A percentile compares a stretch with the other conserved stretches of the same genome.
These are phyloP conservation scores for Pseudomyrmex concolor DNA, from an alignment of 1,140 invertebrate genomes.

Conservation along the genomic window DNA sequence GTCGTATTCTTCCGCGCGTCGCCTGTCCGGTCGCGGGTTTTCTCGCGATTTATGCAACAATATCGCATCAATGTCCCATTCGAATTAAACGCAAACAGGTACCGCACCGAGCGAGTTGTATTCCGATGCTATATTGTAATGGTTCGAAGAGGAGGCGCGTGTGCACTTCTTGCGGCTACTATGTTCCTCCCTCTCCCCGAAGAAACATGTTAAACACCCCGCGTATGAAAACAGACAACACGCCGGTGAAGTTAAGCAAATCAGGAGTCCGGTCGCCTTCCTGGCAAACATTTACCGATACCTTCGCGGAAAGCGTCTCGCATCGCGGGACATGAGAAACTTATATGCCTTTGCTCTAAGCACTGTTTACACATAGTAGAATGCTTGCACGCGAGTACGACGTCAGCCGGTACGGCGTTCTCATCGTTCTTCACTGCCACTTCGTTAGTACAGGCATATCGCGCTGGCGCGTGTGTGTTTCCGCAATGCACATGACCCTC, in stretches of 20 bases:
- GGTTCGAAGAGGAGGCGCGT: not conserved
- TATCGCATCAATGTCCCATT: conserved; percentile 1
- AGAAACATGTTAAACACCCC: conserved; percentile 31
- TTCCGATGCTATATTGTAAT: conserved; percentile 5
- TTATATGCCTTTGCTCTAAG: conserved; percentile 70
- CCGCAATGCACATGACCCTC: conserved; percentile 60
- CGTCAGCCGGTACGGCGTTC: conserved; percentile 64
- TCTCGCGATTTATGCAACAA: conserved; percentile 45
- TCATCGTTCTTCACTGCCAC: conserved; percentile 70
- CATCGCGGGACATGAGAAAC: conserved; percentile 69
- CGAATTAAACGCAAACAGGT: conserved; percentile 17
- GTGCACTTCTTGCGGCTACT: conserved; percentile 31
- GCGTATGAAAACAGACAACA: conserved; percentile 41
- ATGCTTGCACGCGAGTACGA: conserved; percentile 72
- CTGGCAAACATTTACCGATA: conserved; percentile 75
- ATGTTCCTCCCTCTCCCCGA: conserved; percentile 5
- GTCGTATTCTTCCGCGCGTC: not conserved
- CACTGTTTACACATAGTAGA: conserved; percentile 74
- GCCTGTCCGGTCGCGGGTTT: not conserved
- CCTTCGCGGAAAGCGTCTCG: conserved; percentile 77
- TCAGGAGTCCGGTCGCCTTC: conserved; percentile 64
- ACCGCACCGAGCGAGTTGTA: not conserved
- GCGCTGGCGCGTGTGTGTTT: conserved; percentile 53
- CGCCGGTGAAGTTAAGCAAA: conserved; percentile 69
- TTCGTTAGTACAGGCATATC: conserved; percentile 65